A percentile compares a stretch with the other conserved stretches of the same genome.
These are phyloP conservation scores for Onthophagus sagittarius DNA, from an alignment of 2,888 invertebrate species.

Conservation along the genomic window DNA sequence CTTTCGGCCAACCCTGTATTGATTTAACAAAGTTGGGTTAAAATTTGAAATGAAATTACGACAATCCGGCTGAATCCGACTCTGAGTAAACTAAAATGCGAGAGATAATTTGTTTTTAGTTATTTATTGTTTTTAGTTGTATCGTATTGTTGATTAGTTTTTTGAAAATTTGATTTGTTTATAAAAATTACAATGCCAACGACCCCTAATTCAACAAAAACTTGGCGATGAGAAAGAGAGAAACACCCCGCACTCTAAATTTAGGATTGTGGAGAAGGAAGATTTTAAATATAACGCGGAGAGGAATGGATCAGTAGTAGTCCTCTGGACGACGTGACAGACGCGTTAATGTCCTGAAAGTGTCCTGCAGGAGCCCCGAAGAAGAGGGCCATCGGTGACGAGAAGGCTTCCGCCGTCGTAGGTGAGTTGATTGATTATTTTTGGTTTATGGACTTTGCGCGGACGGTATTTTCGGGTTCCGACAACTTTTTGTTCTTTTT, in stretches of 20 bases:
- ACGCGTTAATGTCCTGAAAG: not conserved
- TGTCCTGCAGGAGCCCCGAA: not conserved
- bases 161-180: too few relatives aligned
- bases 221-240: constrained; percentile 39
- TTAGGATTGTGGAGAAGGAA: constrained; percentile 40
- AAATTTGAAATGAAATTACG: too few relatives aligned
- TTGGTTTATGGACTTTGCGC: not conserved
- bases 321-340: constrained; percentile 31
- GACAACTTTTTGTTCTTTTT: not conserved
- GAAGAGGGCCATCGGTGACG: not conserved
- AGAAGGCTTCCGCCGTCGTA: not conserved
- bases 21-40: too few relatives aligned
- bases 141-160: too few relatives aligned
- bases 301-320: constrained; percentile 31
- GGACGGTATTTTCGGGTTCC: not conserved
- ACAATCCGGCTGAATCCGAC: too few relatives aligned
- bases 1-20: too few relatives aligned
- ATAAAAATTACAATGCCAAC: not conserved
- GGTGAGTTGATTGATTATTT: not conserved
- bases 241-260: constrained; percentile 43
- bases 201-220: constrained; percentile 17
- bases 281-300: constrained; percentile 41
- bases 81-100: too few relatives aligned
- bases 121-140: too few relatives aligned
- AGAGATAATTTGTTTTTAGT: too few relatives aligned